Conservation (phyloP, 92 coral and sea anemone species). For the Anthopleura xanthogrammica region DNA sequence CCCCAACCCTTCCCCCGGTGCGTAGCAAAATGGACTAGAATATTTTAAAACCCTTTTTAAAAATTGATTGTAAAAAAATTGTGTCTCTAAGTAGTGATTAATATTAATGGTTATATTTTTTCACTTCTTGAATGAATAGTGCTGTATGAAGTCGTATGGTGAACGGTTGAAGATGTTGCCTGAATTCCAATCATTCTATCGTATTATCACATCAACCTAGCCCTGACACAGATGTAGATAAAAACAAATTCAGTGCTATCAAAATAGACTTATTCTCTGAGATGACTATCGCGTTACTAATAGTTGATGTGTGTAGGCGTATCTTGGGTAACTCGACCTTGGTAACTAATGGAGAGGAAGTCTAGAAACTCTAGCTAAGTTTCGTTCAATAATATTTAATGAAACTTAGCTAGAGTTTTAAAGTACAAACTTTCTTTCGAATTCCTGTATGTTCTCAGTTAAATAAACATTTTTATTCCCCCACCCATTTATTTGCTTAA, state of each 20-base stretch:
- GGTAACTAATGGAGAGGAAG: background rate
- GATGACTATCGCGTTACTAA: background rate
- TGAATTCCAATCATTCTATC: slow-evolving; percentile 6
- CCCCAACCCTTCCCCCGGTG: slow-evolving; percentile 8
- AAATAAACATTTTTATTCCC: too few species aligned
- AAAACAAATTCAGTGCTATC: background rate
- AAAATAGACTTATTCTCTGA: background rate
- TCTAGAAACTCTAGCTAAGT: background rate
- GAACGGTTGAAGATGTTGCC: background rate
- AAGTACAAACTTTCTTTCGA: too few species aligned
- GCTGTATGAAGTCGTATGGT: background rate
- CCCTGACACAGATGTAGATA: background rate
- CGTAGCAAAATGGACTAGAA: background rate
- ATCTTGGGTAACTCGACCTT: too few species aligned
- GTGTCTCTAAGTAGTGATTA: too few species aligned
- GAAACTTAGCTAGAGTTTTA: too few species aligned
- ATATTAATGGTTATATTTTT: too few species aligned
- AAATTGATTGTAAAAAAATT: background rate
- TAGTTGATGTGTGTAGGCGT: background rate
- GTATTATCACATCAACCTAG: background rate
- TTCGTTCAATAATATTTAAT: too few species aligned
- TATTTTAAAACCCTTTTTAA: background rate
- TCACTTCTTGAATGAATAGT: background rate
- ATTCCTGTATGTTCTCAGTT: too few species aligned
- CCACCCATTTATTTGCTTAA: too few species aligned